Evolutionary conservation across 2,888 invertebrate species (phyloP), one percentile per base, ranked within the genome.

Genomic region (Lepeophtheirus nordmannii): DNA sequence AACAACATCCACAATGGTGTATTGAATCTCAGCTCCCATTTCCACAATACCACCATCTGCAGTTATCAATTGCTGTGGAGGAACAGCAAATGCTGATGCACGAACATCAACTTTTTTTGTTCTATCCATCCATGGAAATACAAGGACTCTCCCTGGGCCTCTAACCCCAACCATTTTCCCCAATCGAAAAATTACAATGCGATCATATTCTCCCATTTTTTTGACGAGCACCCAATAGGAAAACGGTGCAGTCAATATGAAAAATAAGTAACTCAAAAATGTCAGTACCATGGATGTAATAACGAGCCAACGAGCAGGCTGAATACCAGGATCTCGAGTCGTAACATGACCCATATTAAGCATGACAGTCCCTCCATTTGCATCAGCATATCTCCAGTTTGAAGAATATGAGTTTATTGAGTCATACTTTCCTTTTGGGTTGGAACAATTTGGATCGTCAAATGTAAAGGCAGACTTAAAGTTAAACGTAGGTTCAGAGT

Each of bases 91-190:
- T 22, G 66, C 66, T 30, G 66, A 40, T n/a, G 66, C 66, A 22
- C 58, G 39, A 63, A 66, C 66, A 12, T 66, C 66, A 11, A 66
- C 46, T 40, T 41, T 60, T 41, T 66, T 66, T 41, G 22, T 39
- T 12, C 58, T 8, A 41, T 66, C 66, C 66, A 66, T 58, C 66
- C 66, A 66, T 10, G 66, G 66, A 37, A 66, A 66, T 17, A 66
- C 53, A 10, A 66, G 8, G 22, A 66, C 59, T 23, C 66, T 1
- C 8, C 66, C 66, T n/a, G 66, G 66, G 12, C 66, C 66, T 37
- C 41, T 66, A 30, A 66, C 66, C 41, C 66, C 66, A n/a, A 59
- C 17, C 60, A 66, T 60, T 41, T 66, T 66, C 58, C 66, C 66
- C 59, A 66, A 40, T 9, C 66, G 58, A 40, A 66, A 66, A 20